Evolutionary conservation across 2,113 vertebrate species (phyloP), one percentile per base, ranked within the genome.

Genomic region (Scartelaos histophorus): DNA sequence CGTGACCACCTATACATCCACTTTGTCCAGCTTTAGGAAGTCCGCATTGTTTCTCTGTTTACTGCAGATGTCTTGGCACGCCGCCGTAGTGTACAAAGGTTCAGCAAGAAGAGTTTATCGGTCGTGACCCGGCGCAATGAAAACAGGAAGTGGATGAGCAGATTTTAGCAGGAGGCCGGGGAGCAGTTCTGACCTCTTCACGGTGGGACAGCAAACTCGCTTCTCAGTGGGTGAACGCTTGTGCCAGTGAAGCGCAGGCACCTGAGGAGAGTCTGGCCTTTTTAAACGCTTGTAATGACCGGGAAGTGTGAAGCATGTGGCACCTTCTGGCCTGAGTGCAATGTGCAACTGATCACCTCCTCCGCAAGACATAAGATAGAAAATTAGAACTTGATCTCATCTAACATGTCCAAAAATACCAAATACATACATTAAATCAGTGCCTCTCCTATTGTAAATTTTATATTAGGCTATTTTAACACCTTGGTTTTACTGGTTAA

Each of bases 61-160:
- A 74, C 67, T 64, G 73, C 69, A 61, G 64, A 70, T 47, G 62
- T 68, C 60, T 54, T 1, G 25, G 73, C 22, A 12, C 76, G 71
- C 65, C 75, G 82, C 35, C 21, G 5, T 35, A 68, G 34, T 76
- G 47, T 57, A 62, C n/a, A 2, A 13, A 46, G n/a, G 25, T 58
- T 71, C 10, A 53, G 43, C 0, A 7, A 51, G 84, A 76, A 61
- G 61, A 71, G 70, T 72, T 38, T 43, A 49, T 49, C 60, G 58
- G 35, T 70, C 45, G 62, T 34, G 25, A 53, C 24, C 61, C 0
- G 19, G 53, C 9, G 45, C 67, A 73, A 58, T 4, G 47, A 79
- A 83, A 85, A 86, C 82, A 87, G 85, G 85, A 90, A 87, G 75
- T 4, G 17, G 22, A 73, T 2, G 0, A 67, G 16, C 47, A 60